Base-by-base conservation (phyloP, 1,140 invertebrate genomes). In the Matsumurasca onukii region DNA sequence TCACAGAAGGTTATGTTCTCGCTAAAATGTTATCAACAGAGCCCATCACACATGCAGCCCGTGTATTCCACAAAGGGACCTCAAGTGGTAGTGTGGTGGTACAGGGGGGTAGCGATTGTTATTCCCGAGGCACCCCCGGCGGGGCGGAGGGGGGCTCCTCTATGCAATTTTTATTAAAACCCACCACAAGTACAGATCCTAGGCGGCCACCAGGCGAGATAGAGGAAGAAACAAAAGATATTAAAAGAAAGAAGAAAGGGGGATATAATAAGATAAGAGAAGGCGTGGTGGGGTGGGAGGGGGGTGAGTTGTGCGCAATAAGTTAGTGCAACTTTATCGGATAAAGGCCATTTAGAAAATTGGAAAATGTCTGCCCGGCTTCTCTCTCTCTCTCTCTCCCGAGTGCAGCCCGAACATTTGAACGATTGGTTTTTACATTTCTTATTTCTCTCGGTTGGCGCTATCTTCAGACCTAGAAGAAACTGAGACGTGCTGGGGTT, bases 281-380 rank as follows among this genome's bases (percentile, higher is more conserved):
- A 17, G 24, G 24, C 3, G 59, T 3, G 59, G 59, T 13, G 57
- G 59, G 29, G 55, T 59, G 55, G 55, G n/a, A n/a, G 29, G 20
- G 24, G 20, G 17, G 20, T 63, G 59, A 63, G 59, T 63, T 63
- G 59, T 63, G 59, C 31, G 59, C 59, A 31, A 63, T 63, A 63
- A 63, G 59, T 63, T 63, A 63, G 59, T 63, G 59, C 59, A 63
- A 63, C 59, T 61, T 68, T 68, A 68, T 68, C 67, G 59, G 39
- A 48, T 62, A 59, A 63, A 62, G 67, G 67, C 67, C 67, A 68
- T 68, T 68, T 68, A 68, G 67, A 63, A 68, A 68, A 68, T 68
- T 68, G 59, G 67, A 68, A 68, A 68, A 62, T 68, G 67, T 68
- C 59, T 61, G 59, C 27, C 49, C n/a, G 49, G 49, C 24, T 51